Percentiles rank a stretch among this genome's conserved stretches.
These are phyloP conservation scores for Osmoderma eremita DNA, from an alignment of 2,888 invertebrate species.

Conservation along the genomic window DNA sequence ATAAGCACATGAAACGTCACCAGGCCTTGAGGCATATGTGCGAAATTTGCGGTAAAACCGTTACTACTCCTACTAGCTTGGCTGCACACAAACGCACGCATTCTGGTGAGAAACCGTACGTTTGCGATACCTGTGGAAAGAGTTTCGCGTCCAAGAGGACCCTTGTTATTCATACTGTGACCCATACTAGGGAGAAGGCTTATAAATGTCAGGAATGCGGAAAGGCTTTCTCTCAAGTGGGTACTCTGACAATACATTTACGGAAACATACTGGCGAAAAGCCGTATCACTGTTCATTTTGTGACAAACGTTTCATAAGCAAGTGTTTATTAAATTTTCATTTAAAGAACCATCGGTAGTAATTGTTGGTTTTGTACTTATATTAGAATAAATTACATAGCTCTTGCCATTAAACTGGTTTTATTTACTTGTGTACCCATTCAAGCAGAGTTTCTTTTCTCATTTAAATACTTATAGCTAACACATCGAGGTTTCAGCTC, in stretches of 20 bases:
- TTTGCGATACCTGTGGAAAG: slow-evolving; percentile 76
- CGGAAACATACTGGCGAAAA: slow-evolving; percentile 49
- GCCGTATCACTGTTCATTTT: slow-evolving; percentile 66
- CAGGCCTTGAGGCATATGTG: slow-evolving; percentile 25
- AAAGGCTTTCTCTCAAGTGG: slow-evolving; percentile 9
- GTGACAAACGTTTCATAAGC: no score
- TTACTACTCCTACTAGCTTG: slow-evolving; percentile 73
- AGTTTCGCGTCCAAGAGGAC: slow-evolving; percentile 48
- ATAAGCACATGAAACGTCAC: slow-evolving; percentile 26
- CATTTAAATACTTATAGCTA: no score
- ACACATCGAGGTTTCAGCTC: no score
- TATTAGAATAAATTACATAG: no score
- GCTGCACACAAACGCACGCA: slow-evolving; percentile 81
- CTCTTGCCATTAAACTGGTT: no score
- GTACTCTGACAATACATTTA: neutral
- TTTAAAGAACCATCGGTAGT: neutral
- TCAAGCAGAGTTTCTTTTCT: no score
- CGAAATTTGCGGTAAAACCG: slow-evolving; percentile 44
- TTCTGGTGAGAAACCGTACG: slow-evolving; percentile 70
- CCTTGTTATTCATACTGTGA: neutral
- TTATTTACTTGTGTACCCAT: no score
- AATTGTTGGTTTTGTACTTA: no score
- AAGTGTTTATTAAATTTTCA: no score
- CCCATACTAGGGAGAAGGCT: slow-evolving; percentile 73
- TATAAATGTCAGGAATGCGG: slow-evolving; percentile 60